phyloP scores from a whole-genome alignment of 2,113 vertebrate genomes.

The Orthonyx spaldingii region DNA sequence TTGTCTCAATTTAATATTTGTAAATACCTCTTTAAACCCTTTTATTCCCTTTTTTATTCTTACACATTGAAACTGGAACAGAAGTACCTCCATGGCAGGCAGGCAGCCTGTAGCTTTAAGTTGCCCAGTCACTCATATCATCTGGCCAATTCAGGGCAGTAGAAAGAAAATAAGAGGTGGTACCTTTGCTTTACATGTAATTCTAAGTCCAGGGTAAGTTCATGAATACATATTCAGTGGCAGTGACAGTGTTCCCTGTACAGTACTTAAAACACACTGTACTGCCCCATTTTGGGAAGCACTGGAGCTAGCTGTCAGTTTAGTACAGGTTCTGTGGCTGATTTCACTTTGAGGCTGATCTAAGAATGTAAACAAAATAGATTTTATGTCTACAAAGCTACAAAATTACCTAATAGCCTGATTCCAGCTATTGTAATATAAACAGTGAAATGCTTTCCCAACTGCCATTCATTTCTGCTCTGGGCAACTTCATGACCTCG shows the following conservation, averaged over 20 bases:
- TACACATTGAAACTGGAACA: background rate
- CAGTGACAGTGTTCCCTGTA: background rate
- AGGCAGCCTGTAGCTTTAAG: background rate
- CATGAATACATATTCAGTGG: background rate
- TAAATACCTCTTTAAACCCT: background rate
- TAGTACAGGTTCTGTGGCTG: background rate
- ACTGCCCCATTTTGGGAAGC: background rate
- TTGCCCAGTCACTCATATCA: background rate
- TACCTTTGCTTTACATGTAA: background rate
- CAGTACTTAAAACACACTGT: background rate
- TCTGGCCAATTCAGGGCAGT: background rate
- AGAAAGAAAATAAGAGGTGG: background rate
- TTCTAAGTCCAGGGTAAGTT: background rate
- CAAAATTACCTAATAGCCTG: background rate
- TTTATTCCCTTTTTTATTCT: background rate
- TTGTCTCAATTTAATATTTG: background rate
- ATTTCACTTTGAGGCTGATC: background rate
- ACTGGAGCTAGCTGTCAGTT: background rate
- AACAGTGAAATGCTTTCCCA: background rate
- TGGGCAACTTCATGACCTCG: background rate
- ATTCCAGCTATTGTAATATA: background rate
- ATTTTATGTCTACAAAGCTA: background rate
- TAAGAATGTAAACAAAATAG: background rate
- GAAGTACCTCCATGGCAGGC: background rate
- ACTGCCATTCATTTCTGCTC: background rate